Evolutionary conservation across 2,797 vertebrate species (phyloP).

Genomic region (Ataeniobius toweri): DNA sequence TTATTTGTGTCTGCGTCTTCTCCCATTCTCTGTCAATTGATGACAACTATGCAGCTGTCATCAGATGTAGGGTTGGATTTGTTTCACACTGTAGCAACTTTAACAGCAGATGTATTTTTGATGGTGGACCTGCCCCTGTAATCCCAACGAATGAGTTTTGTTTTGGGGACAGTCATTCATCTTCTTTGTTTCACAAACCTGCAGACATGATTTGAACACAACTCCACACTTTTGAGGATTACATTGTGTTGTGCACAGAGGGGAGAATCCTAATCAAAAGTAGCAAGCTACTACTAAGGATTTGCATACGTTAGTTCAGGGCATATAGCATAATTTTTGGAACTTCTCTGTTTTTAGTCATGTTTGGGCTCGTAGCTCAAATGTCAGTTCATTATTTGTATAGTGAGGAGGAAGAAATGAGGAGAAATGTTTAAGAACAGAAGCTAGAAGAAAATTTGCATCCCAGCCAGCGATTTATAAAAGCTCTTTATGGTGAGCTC

Average conservation of each 20-base stretch:
- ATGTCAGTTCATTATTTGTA: not conserved
- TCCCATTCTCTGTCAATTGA: not conserved
- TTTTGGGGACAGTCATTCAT: conserved; percentile 23
- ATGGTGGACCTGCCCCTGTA: conserved; percentile 5
- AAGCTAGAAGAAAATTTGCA: not conserved
- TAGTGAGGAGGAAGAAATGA: not conserved
- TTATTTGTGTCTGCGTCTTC: not conserved
- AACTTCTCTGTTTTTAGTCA: not conserved
- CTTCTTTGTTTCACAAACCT: conserved; percentile 9
- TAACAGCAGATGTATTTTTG: conserved; percentile 26
- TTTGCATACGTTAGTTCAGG: not conserved
- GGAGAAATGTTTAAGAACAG: not conserved
- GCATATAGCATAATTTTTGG: not conserved
- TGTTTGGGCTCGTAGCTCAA: not conserved
- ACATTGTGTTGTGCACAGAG: not conserved
- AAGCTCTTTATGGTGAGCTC: not conserved
- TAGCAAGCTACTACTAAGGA: not conserved
- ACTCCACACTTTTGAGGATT: conserved; percentile 12
- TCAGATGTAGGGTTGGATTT: conserved; percentile 12
- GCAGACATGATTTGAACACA: conserved; percentile 8
- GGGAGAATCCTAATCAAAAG: not conserved
- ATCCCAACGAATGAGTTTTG: conserved; percentile 10
- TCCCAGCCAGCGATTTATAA: not conserved
- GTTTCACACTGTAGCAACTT: conserved; percentile 2
- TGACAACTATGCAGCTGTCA: not conserved